A percentile compares a stretch with the other conserved stretches of the same genome.
phyloP scores from a whole-genome alignment of 2,113 vertebrate genomes.

The Elachura formosa region DNA sequence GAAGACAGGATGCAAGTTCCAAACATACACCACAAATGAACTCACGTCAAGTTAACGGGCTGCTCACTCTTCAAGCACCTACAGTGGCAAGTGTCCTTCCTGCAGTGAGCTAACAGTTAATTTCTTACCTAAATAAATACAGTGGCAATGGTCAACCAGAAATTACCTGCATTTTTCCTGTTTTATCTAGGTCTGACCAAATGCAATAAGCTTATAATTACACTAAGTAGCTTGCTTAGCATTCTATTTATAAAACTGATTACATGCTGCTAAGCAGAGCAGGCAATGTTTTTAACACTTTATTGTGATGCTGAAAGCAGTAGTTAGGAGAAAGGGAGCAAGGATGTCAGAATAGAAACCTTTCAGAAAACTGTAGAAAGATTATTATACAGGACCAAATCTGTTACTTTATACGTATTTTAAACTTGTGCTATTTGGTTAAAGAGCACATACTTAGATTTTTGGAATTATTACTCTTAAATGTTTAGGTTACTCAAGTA shows the following conservation, averaged over 20 bases:
- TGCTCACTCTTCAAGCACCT: background rate
- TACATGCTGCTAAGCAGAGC: background rate
- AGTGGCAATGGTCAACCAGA: background rate
- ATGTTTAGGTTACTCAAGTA: background rate
- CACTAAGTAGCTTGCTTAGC: constrained; percentile 19
- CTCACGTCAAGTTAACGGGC: background rate
- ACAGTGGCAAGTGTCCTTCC: background rate
- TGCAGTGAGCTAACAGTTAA: background rate
- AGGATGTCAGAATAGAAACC: background rate
- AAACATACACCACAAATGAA: background rate
- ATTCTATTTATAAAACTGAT: constrained; percentile 47
- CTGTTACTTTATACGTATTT: background rate
- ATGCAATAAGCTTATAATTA: constrained; percentile 41
- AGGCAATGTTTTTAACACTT: background rate
- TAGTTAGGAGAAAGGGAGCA: background rate
- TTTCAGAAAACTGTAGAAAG: background rate
- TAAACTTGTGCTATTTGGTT: background rate
- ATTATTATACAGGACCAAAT: background rate
- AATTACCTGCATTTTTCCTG: constrained; percentile 27
- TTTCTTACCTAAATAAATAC: constrained; percentile 28
- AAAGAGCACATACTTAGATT: background rate
- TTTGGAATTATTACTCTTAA: background rate
- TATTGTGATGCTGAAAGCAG: background rate
- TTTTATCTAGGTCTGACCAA: constrained; percentile 42
- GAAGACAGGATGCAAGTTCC: background rate